These are phyloP conservation scores for Eustalomyia histrio DNA, from an alignment of 2,888 invertebrate genomes.

Conservation along the genomic window DNA sequence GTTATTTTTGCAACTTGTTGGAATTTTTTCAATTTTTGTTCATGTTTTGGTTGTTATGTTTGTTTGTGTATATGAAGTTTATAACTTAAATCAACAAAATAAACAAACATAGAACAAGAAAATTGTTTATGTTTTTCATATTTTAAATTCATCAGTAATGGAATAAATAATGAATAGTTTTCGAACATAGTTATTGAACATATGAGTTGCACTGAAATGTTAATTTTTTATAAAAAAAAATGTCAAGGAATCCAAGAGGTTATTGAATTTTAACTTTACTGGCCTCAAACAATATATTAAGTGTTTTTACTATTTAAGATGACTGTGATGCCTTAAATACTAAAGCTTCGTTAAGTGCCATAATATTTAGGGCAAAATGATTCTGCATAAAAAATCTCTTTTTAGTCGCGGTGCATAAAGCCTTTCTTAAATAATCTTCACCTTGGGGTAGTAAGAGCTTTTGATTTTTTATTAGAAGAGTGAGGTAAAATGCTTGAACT, in stretches of 20 bases:
- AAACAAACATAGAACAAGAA: conserved; percentile 49
- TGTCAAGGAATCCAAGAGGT: neutral
- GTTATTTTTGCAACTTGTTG: conserved; percentile 69
- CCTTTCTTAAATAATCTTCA: too few relatives aligned
- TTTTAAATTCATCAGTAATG: conserved; percentile 62
- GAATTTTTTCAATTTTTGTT: conserved; percentile 67
- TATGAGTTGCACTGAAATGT: neutral
- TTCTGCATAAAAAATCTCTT: too few relatives aligned
- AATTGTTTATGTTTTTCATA: conserved; percentile 64
- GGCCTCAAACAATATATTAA: too few relatives aligned
- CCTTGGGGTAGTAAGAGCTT: too few relatives aligned
- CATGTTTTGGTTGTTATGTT: conserved; percentile 62
- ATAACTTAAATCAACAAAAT: conserved; percentile 15
- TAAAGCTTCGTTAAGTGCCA: too few relatives aligned
- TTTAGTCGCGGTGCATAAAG: too few relatives aligned
- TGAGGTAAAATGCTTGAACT: too few relatives aligned
- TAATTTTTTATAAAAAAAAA: neutral
- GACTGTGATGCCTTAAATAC: too few relatives aligned
- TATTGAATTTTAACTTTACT: too few relatives aligned
- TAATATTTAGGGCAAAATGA: too few relatives aligned
- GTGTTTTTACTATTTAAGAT: too few relatives aligned
- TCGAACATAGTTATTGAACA: neutral
- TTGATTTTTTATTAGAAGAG: too few relatives aligned
- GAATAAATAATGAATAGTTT: conserved; percentile 46
- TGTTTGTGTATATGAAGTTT: conserved; percentile 35